These are phyloP conservation scores for Lasioglossum calceatum DNA, from an alignment of 2,888 invertebrate genomes.

Conservation along the genomic window DNA sequence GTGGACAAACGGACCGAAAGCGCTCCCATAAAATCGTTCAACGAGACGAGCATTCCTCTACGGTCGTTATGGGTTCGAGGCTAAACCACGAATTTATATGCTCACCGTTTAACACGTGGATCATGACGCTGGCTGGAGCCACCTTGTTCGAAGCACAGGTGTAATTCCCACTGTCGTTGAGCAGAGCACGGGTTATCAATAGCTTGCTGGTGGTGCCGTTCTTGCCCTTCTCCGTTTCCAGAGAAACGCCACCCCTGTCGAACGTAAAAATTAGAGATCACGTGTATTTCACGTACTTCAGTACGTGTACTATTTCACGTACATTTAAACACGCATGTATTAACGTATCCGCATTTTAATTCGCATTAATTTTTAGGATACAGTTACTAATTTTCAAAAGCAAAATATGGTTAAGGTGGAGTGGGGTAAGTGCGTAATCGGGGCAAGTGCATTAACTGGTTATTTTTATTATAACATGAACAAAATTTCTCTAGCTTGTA, in stretches of 20 bases:
- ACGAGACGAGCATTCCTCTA: neutral
- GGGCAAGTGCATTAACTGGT: too few relatives aligned
- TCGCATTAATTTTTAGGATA: too few relatives aligned
- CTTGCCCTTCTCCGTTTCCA: slow-evolving; percentile 93
- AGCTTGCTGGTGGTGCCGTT: slow-evolving; percentile 92
- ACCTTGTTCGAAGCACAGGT: slow-evolving; percentile 94
- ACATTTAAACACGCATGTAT: too few relatives aligned
- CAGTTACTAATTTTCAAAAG: too few relatives aligned
- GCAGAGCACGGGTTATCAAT: slow-evolving; percentile 92
- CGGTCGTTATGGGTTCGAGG: neutral
- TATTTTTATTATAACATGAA: too few relatives aligned
- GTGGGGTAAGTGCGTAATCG: too few relatives aligned
- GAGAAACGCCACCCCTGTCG: slow-evolving; percentile 91
- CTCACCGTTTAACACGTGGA: slow-evolving; percentile 81
- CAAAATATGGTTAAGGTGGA: too few relatives aligned
- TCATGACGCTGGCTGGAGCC: slow-evolving; percentile 82
- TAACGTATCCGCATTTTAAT: too few relatives aligned
- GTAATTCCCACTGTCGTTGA: slow-evolving; percentile 94
- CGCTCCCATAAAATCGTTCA: neutral
- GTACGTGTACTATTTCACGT: too few relatives aligned
- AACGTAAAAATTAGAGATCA: slow-evolving; percentile 11
- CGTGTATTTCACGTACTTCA: too few relatives aligned
- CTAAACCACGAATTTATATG: slow-evolving; percentile 23
- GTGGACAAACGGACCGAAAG: neutral
- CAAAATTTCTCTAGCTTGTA: too few relatives aligned